Evolutionary conservation across 1,140 invertebrate species (phyloP).

Genomic region (Pissodes strobi): DNA sequence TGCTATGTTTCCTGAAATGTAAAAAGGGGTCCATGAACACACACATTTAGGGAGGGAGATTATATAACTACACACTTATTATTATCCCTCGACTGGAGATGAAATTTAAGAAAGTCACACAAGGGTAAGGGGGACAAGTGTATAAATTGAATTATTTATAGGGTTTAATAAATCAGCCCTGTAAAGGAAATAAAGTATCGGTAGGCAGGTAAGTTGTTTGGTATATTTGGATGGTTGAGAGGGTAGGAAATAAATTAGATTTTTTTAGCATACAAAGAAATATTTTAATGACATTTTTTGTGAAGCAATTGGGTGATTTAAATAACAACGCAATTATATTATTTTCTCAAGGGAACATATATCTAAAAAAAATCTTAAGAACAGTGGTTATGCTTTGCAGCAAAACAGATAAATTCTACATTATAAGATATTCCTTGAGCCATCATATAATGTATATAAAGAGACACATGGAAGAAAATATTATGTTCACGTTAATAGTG

Average conservation of each 20-base stretch:
- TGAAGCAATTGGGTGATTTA: not conserved
- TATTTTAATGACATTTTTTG: not conserved
- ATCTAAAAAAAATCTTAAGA: too few species aligned
- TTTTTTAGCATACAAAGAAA: not conserved
- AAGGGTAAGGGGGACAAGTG: constrained; percentile 27
- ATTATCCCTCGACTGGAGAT: constrained; percentile 22
- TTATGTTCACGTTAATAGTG: too few species aligned
- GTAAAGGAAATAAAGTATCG: constrained; percentile 13
- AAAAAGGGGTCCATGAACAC: constrained; percentile 23
- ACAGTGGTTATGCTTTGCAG: too few species aligned
- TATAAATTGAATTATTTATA: constrained; percentile 39
- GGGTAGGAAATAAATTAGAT: constrained; percentile 7
- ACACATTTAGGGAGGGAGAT: constrained; percentile 19
- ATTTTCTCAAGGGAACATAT: too few species aligned
- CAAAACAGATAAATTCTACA: too few species aligned
- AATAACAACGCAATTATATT: not conserved
- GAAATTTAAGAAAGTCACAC: constrained; percentile 35
- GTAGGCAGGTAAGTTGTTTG: constrained; percentile 19
- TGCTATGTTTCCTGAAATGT: constrained; percentile 38
- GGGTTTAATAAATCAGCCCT: constrained; percentile 31
- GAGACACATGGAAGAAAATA: too few species aligned
- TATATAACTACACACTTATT: constrained; percentile 36
- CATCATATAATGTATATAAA: too few species aligned
- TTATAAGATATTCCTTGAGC: too few species aligned
- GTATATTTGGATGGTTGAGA: not conserved